Evolutionary conservation across 2,113 vertebrate genomes (phyloP), one percentile per base, ranked within the genome.

Genomic region (Lichenostomus cassidix): DNA sequence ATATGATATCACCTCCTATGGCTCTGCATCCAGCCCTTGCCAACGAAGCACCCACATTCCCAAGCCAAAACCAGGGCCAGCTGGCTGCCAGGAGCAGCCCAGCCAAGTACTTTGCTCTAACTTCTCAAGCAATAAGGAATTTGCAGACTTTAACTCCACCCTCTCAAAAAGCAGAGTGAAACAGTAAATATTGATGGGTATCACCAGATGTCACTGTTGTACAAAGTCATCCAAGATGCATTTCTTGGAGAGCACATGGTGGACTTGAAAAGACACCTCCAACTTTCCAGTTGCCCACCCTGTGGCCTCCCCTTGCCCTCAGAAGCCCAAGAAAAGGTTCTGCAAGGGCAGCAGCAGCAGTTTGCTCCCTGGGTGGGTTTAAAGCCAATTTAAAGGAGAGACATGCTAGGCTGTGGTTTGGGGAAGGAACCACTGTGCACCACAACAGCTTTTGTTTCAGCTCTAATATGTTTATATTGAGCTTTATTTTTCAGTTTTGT

Each of bases 161-260:
- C 29, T 41, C 41, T 46, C 20, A 22, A 62, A 77, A 80, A 77
- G 63, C 83, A 74, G 59, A 73, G 46, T 19, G 85, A 67, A 94
- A 28, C 68, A 74, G 92, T 90, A 90, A 95, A 93, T 92, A 90
- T 88, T 94, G 95, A 91, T 93, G 85, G 85, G 64, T 63, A 93
- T 94, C 93, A 92, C 92, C 95, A 97, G 95, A 91, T 96, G 96
- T 95, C 95, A 96, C 95, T 97, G 93, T 97, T 96, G 94, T 37
- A 94, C 85, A 96, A 83, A 96, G 85, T 15, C 95, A 94, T 44
- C 75, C 59, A 52, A 74, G 55, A 19, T 27, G 76, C 59, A 5
- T 59, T 83, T 76, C 52, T 44, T 55, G 68, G 63, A 49, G 39
- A 76, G 49, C 84, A 50, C 59, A 7, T 16, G 22, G 53, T 2